A percentile compares a stretch with the other conserved stretches of the same genome.
phyloP scores from a whole-genome alignment of 1,140 invertebrate species.

The Aphidius ervi region DNA sequence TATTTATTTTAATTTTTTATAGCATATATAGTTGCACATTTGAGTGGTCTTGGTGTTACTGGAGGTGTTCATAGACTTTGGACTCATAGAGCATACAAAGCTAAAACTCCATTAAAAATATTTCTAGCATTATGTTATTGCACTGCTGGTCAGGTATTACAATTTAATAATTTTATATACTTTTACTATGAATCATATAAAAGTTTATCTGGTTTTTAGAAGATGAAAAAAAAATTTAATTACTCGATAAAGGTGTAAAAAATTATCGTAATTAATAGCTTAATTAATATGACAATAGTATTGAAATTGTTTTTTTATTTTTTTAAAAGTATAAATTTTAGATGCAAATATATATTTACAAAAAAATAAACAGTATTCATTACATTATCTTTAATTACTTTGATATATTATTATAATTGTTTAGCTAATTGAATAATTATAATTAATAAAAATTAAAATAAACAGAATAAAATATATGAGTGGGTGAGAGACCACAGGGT shows the following conservation, averaged over 20 bases:
- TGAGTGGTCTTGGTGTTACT: slow-evolving; percentile 13
- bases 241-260: too few relatives aligned
- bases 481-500: slow-evolving; percentile 80
- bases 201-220: too few relatives aligned
- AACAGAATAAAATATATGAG: slow-evolving; percentile 60
- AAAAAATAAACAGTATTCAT: neutral
- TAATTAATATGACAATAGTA: slow-evolving; percentile 1
- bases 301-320: neutral
- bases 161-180: neutral
- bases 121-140: slow-evolving; percentile 67
- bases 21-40: neutral
- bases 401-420: neutral
- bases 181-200: neutral
- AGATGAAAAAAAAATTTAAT: too few relatives aligned
- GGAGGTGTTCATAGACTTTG: slow-evolving; percentile 77
- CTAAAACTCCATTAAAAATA: slow-evolving; percentile 66
- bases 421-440: neutral
- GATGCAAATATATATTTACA: neutral
- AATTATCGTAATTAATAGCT: neutral
- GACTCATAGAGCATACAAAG: slow-evolving; percentile 81
- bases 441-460: slow-evolving; percentile 1
- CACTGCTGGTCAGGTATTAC: slow-evolving; percentile 67
- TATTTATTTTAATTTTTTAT: neutral
- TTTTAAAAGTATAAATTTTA: neutral
- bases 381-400: neutral